Evolutionary conservation across 2,888 invertebrate genomes (phyloP), one percentile per base, ranked within the genome.

Genomic region (Automeris io): DNA sequence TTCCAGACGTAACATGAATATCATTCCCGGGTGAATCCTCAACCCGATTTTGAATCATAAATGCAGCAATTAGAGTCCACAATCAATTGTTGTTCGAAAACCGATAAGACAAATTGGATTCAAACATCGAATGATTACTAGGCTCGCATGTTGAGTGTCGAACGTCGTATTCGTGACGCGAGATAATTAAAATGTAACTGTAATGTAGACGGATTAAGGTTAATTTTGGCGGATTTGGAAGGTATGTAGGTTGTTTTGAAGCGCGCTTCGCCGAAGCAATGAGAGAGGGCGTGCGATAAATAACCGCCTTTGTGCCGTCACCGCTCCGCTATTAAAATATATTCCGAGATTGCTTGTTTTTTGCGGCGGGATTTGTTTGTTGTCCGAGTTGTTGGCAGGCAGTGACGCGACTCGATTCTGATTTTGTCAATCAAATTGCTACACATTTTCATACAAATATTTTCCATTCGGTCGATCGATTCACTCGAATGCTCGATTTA

Each of bases 201-300:
- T 81, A 73, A 45, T 3, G 1, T 13, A 13, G 37, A 33, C 4
- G 42, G 0, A 9, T 47, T 78, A 78, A 67, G 66, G 74, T 75
- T 45, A 54, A 41, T 60, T 70, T 75, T 81, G 16, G 49, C 41
- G 35, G 46, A 50, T 41, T 18, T 24, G 5, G 9, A 18, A 39
- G 37, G 51, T 57, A 48, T 70, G 69, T 77, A 67, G 60, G 79
- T 75, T 78, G 74, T 80, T 81, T 71, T 73, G 61, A 64, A 69
- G 56, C 62, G 61, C 52, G 67, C 58, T 63, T 59, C 65, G 67
- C 61, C 61, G 71, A 79, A 76, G 85, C 85, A 83, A 83, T 82
- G 83, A 81, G 82, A 85, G 85, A 86, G 85, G 85, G 85, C 85
- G 85, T 81, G 73, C 80, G 80, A 86, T 85, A 83, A 85, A 85